Conservation (phyloP, 2,113 vertebrate genomes). For the Columba livia region DNA sequence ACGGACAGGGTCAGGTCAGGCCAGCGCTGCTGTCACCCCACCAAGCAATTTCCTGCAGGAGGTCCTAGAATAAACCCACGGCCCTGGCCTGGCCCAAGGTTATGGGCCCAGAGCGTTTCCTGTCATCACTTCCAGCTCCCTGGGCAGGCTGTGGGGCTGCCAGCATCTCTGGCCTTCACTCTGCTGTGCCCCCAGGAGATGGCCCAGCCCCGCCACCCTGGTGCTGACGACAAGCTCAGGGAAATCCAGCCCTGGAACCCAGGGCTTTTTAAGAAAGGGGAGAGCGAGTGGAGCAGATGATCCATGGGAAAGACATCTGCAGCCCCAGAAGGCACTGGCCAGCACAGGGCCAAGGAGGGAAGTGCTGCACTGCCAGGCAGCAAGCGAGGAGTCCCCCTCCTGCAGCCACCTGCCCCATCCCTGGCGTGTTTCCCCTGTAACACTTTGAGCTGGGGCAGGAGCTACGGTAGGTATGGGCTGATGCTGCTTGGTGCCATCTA, state of each 20-base stretch:
- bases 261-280: slow-evolving; percentile 56
- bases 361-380: rapidly evolving
- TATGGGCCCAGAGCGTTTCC: neutral
- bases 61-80: neutral
- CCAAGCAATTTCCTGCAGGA: neutral
- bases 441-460: neutral
- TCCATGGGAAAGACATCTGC: neutral
- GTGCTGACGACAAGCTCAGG: neutral
- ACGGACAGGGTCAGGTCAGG: neutral
- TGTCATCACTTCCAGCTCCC: neutral
- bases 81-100: neutral
- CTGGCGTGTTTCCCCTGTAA: rapidly evolving
- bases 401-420: neutral
- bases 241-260: neutral
- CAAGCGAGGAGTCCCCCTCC: neutral
- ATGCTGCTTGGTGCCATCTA: neutral
- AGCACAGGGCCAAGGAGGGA: rapidly evolving
- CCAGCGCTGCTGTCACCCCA: neutral
- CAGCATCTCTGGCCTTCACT: neutral
- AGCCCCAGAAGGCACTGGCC: rapidly evolving
- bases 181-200: neutral
- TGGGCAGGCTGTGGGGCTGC: neutral
- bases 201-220: neutral
- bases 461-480: rapidly evolving
- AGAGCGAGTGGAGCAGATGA: rapidly evolving